These are phyloP conservation scores for Myotis brandtii DNA, from an alignment of 2,113 vertebrate genomes.

Conservation along the genomic window DNA sequence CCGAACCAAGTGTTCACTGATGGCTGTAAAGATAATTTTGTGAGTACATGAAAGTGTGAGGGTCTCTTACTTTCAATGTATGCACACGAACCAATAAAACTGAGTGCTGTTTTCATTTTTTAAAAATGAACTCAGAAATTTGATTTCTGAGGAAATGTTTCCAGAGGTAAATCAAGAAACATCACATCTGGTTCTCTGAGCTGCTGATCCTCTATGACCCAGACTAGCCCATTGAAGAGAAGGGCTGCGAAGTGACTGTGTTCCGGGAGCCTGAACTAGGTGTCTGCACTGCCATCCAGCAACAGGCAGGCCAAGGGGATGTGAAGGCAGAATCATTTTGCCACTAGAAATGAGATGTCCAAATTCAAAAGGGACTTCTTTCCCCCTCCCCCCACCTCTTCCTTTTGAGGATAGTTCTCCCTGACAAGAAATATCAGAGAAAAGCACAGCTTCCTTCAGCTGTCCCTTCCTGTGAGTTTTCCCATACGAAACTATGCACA, in stretches of 20 bases:
- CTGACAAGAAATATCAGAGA: slow-evolving; percentile 85
- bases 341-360: not conserved
- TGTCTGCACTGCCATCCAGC: slow-evolving; percentile 70
- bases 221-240: fast-evolving
- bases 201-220: not conserved
- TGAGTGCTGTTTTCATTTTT: not conserved
- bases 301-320: slow-evolving; percentile 63
- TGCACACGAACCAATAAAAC: not conserved
- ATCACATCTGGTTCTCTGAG: not conserved
- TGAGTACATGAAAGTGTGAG: not conserved
- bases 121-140: not conserved
- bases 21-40: not conserved
- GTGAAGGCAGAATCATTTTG: slow-evolving; percentile 57
- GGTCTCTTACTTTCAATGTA: not conserved
- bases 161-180: not conserved
- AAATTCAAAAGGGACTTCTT: not conserved
- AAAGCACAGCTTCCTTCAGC: slow-evolving; percentile 90
- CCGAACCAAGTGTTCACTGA: not conserved
- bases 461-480: slow-evolving; percentile 89
- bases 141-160: not conserved
- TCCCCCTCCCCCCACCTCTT: not conserved
- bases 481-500: slow-evolving; percentile 87
- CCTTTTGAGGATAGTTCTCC: slow-evolving; percentile 77
- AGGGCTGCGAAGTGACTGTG: not conserved
- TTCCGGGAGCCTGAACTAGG: slow-evolving; percentile 61